Evolutionary conservation across 2,113 vertebrate species (phyloP).

Genomic region (Tricholaema leucomelas): DNA sequence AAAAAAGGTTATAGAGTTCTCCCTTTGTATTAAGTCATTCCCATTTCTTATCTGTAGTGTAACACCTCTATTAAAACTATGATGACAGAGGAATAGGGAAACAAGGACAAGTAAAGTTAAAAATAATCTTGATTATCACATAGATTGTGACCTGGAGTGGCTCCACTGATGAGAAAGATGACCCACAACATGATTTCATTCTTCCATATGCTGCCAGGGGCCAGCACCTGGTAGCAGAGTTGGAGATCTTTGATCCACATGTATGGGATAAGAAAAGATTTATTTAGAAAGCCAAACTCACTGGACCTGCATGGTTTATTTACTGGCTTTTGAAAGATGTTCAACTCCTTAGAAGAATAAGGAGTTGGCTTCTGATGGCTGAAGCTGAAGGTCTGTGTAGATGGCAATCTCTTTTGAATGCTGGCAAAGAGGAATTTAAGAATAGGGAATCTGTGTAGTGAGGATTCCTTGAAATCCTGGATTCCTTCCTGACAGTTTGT

Average conservation of each 20-base stretch:
- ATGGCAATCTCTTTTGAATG: not conserved
- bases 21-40: not conserved
- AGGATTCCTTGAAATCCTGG: not conserved
- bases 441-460: not conserved
- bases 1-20: not conserved
- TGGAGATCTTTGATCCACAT: not conserved
- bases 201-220: not conserved
- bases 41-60: not conserved
- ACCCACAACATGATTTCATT: not conserved
- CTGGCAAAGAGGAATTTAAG: not conserved
- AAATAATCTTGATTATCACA: not conserved
- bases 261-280: not conserved
- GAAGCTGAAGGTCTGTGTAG: not conserved
- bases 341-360: not conserved
- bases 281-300: not conserved
- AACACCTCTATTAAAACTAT: not conserved
- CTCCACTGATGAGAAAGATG: not conserved
- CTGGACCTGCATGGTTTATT: not conserved
- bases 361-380: not conserved
- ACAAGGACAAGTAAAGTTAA: not conserved
- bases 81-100: not conserved
- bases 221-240: not conserved
- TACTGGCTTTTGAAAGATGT: not conserved
- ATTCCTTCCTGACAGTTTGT: not conserved
- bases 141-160: not conserved